Percentiles rank a stretch among this genome's conserved stretches.
phyloP scores from a whole-genome alignment of 2,888 invertebrate genomes.

The Caenorhabditis virilis region DNA sequence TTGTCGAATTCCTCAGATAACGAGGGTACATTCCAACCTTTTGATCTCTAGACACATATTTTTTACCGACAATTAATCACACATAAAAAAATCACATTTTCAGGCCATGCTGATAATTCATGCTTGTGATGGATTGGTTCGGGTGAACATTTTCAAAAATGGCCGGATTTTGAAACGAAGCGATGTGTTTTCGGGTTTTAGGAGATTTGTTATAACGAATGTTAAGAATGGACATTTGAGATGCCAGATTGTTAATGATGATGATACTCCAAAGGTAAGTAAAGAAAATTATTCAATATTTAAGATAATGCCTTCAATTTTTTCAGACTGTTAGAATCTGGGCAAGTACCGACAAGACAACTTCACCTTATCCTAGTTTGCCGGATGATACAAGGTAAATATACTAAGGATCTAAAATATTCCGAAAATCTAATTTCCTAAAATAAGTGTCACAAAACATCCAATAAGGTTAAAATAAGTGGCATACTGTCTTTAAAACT shows the following conservation, averaged over 20 bases:
- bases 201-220: slow-evolving; percentile 53
- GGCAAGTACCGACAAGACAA: slow-evolving; percentile 46
- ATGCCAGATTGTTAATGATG: slow-evolving; percentile 58
- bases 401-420: no score
- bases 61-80: no score
- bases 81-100: no score
- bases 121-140: slow-evolving; percentile 55
- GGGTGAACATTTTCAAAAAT: slow-evolving; percentile 51
- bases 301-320: neutral
- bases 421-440: no score
- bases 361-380: slow-evolving; percentile 56
- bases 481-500: no score
- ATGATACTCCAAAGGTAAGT: slow-evolving; percentile 29
- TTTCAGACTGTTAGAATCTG: slow-evolving; percentile 39
- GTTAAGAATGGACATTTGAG: slow-evolving; percentile 48
- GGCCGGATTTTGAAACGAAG: slow-evolving; percentile 48
- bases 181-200: slow-evolving; percentile 55
- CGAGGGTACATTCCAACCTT: slow-evolving; percentile 8
- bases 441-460: no score
- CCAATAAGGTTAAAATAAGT: no score
- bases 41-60: no score
- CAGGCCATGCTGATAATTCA: slow-evolving; percentile 57
- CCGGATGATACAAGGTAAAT: slow-evolving; percentile 62
- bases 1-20: slow-evolving; percentile 21
- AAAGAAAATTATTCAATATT: neutral